Conservation (phyloP, 1,140 invertebrate genomes). For the Scaptomyza graminum region DNA sequence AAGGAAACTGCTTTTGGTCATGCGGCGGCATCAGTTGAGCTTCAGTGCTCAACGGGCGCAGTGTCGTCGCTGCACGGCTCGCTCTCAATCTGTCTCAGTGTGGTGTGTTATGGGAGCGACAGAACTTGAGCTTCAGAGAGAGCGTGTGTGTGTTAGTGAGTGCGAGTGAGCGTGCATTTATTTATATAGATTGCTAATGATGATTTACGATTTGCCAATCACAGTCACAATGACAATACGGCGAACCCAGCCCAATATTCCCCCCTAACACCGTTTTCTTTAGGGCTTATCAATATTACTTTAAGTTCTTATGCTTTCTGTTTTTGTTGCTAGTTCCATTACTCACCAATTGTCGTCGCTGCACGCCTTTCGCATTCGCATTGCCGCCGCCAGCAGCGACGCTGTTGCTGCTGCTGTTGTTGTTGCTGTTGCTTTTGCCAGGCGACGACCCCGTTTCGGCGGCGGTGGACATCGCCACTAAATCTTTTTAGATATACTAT, state of each 20-base stretch:
- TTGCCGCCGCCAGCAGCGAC: conserved; percentile 45
- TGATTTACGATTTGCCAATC: conserved; percentile 65
- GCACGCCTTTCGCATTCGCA: conserved; percentile 77
- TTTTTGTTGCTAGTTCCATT: conserved; percentile 28
- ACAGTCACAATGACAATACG: conserved; percentile 36
- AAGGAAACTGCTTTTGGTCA: conserved; percentile 78
- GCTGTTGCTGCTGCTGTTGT: conserved; percentile 37
- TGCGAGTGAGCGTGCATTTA: conserved; percentile 63
- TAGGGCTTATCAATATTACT: conserved; percentile 32
- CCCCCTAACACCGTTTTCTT: conserved; percentile 8
- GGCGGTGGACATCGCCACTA: conserved; percentile 79
- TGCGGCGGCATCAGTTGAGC: conserved; percentile 73
- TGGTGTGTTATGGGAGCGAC: conserved; percentile 3
- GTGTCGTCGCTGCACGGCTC: conserved; percentile 22
- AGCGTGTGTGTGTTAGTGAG: conserved; percentile 4
- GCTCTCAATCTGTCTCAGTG: not conserved
- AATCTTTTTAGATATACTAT: conserved; percentile 48
- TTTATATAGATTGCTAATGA: conserved; percentile 74
- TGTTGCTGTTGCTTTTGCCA: conserved; percentile 76
- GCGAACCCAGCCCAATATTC: not conserved
- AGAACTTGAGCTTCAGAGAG: conserved; percentile 39
- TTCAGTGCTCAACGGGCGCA: conserved; percentile 72
- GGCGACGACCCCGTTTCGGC: conserved; percentile 83
- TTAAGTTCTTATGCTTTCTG: not conserved
- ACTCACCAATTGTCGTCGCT: conserved; percentile 83